Percentiles rank a stretch among this genome's conserved stretches.
Conservation (phyloP, 2,888 invertebrate species). For the Calliphora vomitoria region DNA sequence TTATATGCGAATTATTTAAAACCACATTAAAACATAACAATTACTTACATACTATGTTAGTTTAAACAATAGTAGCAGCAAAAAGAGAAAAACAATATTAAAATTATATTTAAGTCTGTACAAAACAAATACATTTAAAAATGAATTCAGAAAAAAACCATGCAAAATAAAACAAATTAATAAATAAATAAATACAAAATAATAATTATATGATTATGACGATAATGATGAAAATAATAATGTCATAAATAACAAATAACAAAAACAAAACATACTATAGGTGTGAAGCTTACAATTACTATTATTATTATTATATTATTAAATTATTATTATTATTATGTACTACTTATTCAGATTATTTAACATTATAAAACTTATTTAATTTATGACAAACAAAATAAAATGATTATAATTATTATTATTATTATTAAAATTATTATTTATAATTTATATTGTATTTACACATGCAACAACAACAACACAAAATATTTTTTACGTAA, state of each 20-base stretch:
- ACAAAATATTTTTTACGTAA: slow-evolving; percentile 73
- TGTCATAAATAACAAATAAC: slow-evolving; percentile 46
- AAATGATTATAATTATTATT: slow-evolving; percentile 3
- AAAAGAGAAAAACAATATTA: slow-evolving; percentile 30
- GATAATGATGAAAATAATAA: slow-evolving; percentile 31
- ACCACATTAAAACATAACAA: slow-evolving; percentile 12
- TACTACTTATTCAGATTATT: slow-evolving; percentile 70
- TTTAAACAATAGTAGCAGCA: slow-evolving; percentile 58
- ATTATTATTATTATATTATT: slow-evolving; percentile 58
- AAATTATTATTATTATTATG: slow-evolving; percentile 47
- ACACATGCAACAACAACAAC: slow-evolving; percentile 70
- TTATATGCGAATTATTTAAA: slow-evolving; percentile 37
- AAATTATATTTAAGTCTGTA: slow-evolving; percentile 63
- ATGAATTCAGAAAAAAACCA: slow-evolving; percentile 25
- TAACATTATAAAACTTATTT: slow-evolving; percentile 52
- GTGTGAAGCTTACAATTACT: slow-evolving; percentile 67
- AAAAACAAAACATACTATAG: slow-evolving; percentile 59
- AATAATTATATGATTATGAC: slow-evolving; percentile 31
- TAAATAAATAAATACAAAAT: slow-evolving; percentile 14
- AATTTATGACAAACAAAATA: slow-evolving; percentile 58
- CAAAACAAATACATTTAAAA: slow-evolving; percentile 60
- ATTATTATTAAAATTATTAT: slow-evolving; percentile 58
- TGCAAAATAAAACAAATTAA: slow-evolving; percentile 32
- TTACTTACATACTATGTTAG: slow-evolving; percentile 38
- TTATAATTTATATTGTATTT: slow-evolving; percentile 71